Base-by-base conservation (phyloP, 2,888 invertebrate species). In the Drosophila yooni region DNA sequence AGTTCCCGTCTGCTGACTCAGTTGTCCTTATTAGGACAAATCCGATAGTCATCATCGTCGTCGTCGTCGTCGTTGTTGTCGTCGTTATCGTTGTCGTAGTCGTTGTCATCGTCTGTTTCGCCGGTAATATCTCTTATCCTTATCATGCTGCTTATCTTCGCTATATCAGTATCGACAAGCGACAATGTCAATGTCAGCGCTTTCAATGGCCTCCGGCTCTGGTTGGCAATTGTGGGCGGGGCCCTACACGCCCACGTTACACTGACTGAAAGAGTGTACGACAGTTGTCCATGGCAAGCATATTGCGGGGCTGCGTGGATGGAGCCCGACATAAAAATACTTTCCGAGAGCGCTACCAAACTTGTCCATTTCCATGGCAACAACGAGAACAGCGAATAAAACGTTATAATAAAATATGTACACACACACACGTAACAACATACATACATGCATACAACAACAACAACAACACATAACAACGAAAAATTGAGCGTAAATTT, bases 111-210 rank as follows among this genome's bases (percentile, higher is more conserved):
- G 46, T 15, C 25, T 8, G 46, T 25, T 25, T 46, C 38, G 56
- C 29, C 60, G 50, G 50, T 58, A 50, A 54, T 71, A 53, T 80
- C 58, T 65, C 72, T 72, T 65, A 40, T 59, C 72, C 25, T 51
- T 58, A 67, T 78, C 63, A 40, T 50, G 64, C 10, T 43, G 40
- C 58, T 64, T 60, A 72, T 57, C 73, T n/a, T 31, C 31, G 21
- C 43, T 33, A 38, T 51, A 69, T 62, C 62, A 59, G 53, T 63
- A 60, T 43, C 68, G 65, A 62, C 67, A 64, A 53, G 60, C 63
- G 65, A 62, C 63, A 58, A 53, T 71, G 62, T 71, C 82, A 78
- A 66, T 79, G 82, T 76, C 89, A 87, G 76, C 71, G 88, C 71
- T 78, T 76, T 66, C 46, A 71, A 70, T 51, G 68, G 69, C 88